A percentile compares a stretch with the other conserved stretches of the same genome.
Evolutionary conservation across 2,888 invertebrate genomes (phyloP).

Genomic region (Spilarctia lutea): DNA sequence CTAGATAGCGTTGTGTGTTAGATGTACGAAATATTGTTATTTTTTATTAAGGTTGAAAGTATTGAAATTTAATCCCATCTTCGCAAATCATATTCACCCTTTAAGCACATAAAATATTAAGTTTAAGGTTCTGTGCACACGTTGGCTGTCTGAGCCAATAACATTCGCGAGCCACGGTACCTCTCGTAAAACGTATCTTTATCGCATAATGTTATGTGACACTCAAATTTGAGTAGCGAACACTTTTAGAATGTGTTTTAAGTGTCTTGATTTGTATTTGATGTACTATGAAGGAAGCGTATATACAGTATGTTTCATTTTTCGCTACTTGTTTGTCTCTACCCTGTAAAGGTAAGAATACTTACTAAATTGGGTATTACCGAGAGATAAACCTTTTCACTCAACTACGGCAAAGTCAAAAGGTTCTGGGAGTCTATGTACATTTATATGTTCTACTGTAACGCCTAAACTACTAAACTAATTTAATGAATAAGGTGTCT

Average conservation of each 20-base stretch:
- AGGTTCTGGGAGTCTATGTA: no score
- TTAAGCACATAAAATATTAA: constrained; percentile 38
- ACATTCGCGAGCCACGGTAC: constrained; percentile 20
- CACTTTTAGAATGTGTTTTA: constrained; percentile 21
- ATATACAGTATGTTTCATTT: neutral
- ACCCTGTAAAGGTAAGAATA: no score
- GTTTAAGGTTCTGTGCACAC: constrained; percentile 35
- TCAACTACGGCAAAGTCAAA: no score
- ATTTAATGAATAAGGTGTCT: no score
- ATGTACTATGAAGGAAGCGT: neutral
- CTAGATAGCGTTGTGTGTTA: no score
- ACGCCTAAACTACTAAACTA: no score
- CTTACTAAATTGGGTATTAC: no score
- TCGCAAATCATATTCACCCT: constrained; percentile 40
- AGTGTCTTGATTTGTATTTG: constrained; percentile 12
- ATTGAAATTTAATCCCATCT: constrained; percentile 31
- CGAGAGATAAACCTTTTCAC: no score
- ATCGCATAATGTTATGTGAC: constrained; percentile 37
- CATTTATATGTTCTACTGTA: no score
- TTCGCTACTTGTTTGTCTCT: neutral
- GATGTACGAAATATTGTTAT: no score
- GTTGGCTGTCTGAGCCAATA: constrained; percentile 39
- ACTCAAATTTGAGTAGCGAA: constrained; percentile 25
- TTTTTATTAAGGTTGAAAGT: neutral
- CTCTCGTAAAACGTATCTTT: constrained; percentile 48